These are phyloP conservation scores for Acholoe squamosa DNA, from an alignment of 2,888 invertebrate genomes.

Conservation along the genomic window DNA sequence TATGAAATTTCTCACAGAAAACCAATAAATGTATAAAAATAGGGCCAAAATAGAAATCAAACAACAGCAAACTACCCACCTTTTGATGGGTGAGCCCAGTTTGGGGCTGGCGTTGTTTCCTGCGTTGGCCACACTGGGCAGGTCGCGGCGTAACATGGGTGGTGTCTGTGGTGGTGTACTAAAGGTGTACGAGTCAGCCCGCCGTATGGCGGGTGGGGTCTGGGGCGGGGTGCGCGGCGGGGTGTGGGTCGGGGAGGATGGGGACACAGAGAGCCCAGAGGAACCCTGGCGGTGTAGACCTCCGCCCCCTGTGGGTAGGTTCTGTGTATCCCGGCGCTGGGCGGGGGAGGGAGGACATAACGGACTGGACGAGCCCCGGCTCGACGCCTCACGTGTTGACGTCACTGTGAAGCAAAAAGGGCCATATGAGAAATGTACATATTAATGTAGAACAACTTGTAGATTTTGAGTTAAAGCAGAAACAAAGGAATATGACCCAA, in stretches of 20 bases:
- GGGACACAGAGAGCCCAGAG: neutral
- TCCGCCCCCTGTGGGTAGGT: neutral
- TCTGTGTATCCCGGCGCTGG: neutral
- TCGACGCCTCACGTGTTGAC: neutral
- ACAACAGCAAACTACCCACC: slow-evolving; percentile 6
- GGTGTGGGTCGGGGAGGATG: slow-evolving; percentile 34
- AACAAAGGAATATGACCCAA: too few relatives aligned
- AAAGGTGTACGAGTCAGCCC: slow-evolving; percentile 55
- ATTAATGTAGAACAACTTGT: too few relatives aligned
- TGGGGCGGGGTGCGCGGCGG: slow-evolving; percentile 66
- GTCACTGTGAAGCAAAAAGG: neutral
- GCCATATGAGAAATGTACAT: too few relatives aligned
- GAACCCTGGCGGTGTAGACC: neutral
- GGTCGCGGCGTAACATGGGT: slow-evolving; percentile 59
- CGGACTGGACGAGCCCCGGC: neutral
- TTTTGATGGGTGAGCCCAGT: slow-evolving; percentile 64
- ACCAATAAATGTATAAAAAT: neutral
- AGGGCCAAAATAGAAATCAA: neutral
- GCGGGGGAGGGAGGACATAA: slow-evolving; percentile 1
- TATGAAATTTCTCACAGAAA: too few relatives aligned
- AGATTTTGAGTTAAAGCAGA: too few relatives aligned
- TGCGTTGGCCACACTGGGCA: neutral
- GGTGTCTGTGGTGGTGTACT: slow-evolving; percentile 69
- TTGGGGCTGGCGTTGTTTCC: slow-evolving; percentile 63
- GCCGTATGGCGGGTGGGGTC: slow-evolving; percentile 65